These are phyloP conservation scores for Magallana gigas DNA, from an alignment of 1,140 invertebrate species.

Conservation along the genomic window DNA sequence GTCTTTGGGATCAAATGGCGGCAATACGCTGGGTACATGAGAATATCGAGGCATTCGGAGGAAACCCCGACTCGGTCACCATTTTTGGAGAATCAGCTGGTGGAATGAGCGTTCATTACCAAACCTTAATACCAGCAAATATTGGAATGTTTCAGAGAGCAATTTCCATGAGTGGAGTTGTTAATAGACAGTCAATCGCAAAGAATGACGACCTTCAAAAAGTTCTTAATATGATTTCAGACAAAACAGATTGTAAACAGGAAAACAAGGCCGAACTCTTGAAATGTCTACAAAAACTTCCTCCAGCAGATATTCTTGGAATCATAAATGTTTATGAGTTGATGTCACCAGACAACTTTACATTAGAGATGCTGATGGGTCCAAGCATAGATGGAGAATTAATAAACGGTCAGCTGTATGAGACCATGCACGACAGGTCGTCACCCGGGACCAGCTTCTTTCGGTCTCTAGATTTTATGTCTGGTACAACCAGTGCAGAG, in stretches of 20 bases:
- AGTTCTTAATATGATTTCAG: not conserved
- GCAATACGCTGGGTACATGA: conserved; percentile 86
- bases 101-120: conserved; percentile 51
- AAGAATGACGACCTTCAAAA: not conserved
- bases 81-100: conserved; percentile 85
- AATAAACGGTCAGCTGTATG: not conserved
- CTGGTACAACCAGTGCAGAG: not conserved
- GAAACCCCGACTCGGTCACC: conserved; percentile 85
- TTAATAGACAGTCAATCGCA: not conserved
- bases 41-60: conserved; percentile 87
- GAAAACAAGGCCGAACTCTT: not conserved
- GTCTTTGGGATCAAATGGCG: conserved; percentile 83
- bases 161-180: conserved; percentile 61
- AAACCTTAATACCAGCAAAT: conserved; percentile 59
- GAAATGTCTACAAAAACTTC: not conserved
- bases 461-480: not conserved
- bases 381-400: not conserved
- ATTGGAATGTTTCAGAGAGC: conserved; percentile 60
- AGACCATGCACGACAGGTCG: not conserved
- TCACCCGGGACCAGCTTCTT: not conserved
- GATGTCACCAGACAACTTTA: not conserved
- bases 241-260: not conserved
- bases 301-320: not conserved
- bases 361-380: conserved; percentile 14
- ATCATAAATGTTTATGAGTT: not conserved